Evolutionary conservation across 2,888 invertebrate genomes (phyloP), one percentile per base, ranked within the genome.

Genomic region (Oxyteleia sp.): DNA sequence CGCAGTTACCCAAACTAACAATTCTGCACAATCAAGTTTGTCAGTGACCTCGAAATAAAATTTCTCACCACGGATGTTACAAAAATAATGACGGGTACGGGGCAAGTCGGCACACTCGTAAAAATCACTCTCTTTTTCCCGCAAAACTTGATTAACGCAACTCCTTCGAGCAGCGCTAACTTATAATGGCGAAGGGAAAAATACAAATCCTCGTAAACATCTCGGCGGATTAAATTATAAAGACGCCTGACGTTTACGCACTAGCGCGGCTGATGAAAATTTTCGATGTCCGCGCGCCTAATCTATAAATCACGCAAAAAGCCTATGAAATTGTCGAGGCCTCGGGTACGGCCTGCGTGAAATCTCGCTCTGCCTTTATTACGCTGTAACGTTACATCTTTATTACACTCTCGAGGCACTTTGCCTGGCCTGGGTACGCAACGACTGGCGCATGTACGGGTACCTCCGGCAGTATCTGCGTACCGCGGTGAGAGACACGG

Each of bases 351-450:
- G 57, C 41, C 75, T 66, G 26, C 53, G 59, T 49, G 64, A 80
- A 76, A 84, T 79, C 84, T 72, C 41, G 51, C 53, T 53, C 43
- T 59, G 71, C 59, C 75, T 84, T 84, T 84, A 84, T 84, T 84
- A 59, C 71, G 64, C 64, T 68, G 79, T 80, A 84, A 80, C 71
- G 80, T 84, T 76, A 76, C 84, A 80, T 84, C 84, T 84, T 84
- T 81, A 81, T 81, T 84, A 81, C 55, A 57, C 81, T 69, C 76
- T 71, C 76, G 80, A 79, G 79, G 78, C 79, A 64, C 35, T 74
- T 68, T 53, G 69, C 63, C 47, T 51, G 68, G 43, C 20, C 57
- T 72, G 59, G 43, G 51, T 72, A 63, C 69, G 61, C 79, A 74
- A 57, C 74, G 79, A 74, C 79, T 74, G 57, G 64, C 74, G 43